Evolutionary conservation across 1,140 invertebrate species (phyloP), one percentile per base, ranked within the genome.

Genomic region (Drosophila littoralis): DNA sequence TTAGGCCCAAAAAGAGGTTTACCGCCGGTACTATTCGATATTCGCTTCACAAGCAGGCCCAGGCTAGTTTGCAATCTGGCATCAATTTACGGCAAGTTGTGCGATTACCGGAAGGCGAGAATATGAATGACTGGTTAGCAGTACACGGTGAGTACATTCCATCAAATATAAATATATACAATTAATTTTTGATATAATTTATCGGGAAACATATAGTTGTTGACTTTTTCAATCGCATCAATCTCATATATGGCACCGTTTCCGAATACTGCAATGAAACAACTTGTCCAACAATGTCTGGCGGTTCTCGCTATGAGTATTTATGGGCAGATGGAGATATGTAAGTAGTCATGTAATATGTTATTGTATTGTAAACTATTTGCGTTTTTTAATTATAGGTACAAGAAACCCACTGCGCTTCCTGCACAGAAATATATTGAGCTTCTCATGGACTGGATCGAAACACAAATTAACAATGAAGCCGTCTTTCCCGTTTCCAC

Each of bases 221-320:
- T 5, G 98, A 99, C 89, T 99, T 99, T 92, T 99, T 99, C 93
- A 99, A 99, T 93, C 94, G 98, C 84, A 98, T 99, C 77, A 99
- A 99, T 93, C 93, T 99, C 10, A 97, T 99, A 80, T 97, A 97
- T 93, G 98, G 98, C 7, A 98, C 97, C 10, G 95, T 99, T 33
- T 96, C 95, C 54, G 98, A 98, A 90, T 96, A 95, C 91, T 99
- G 98, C 91, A 97, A 96, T 46, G 95, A 96, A 79, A 94, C 95
- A 65, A 95, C 96, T 7, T 99, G 98, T 93, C 97, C 98, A 4
- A 97, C 96, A 8, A 99, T 99, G 98, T 96, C 95, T 50, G 98
- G 98, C 28, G 98, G 98, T 7, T 94, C 95, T 6, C 93, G 95
- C 50, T 98, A 98, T 93, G 98, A 99, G 92, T 99, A 99, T 92